Evolutionary conservation across 2,888 invertebrate species (phyloP).

Genomic region (Protonemura montana): DNA sequence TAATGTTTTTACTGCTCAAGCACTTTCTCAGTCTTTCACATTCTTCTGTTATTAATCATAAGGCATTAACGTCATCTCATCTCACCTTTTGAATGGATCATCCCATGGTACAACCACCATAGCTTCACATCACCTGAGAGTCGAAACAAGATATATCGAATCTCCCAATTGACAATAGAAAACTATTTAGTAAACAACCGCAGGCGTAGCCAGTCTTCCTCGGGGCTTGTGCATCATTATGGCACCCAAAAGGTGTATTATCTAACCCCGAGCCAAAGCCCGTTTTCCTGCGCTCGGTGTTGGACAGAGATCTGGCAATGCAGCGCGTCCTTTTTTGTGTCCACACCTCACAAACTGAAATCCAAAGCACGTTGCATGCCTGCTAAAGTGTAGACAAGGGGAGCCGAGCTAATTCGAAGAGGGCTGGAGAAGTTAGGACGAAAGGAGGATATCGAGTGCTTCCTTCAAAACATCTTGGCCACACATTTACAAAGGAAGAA

Average conservation of each 20-base stretch:
- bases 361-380: slow-evolving; percentile 22
- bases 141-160: not conserved
- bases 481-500: not conserved
- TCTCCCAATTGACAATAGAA: not conserved
- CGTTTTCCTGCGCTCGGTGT: not conserved
- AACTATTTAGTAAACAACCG: not conserved
- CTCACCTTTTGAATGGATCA: not conserved
- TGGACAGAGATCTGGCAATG: slow-evolving; percentile 26
- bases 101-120: not conserved
- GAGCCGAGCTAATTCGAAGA: slow-evolving; percentile 13
- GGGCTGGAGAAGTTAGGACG: slow-evolving; percentile 17
- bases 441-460: not conserved
- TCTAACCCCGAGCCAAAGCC: not conserved
- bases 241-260: not conserved
- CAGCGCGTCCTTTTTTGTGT: slow-evolving; percentile 16
- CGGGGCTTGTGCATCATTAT: not conserved
- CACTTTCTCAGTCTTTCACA: slow-evolving; percentile 18
- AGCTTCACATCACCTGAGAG: not conserved
- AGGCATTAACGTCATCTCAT: not conserved
- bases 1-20: not conserved
- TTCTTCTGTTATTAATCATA: slow-evolving; percentile 15
- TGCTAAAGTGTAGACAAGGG: slow-evolving; percentile 22
- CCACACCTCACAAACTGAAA: slow-evolving; percentile 24
- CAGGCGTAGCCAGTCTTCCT: not conserved
- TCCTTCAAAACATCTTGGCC: slow-evolving; percentile 23